Base-by-base conservation (phyloP, 2,113 vertebrate genomes). In the Jaculus jaculus region DNA sequence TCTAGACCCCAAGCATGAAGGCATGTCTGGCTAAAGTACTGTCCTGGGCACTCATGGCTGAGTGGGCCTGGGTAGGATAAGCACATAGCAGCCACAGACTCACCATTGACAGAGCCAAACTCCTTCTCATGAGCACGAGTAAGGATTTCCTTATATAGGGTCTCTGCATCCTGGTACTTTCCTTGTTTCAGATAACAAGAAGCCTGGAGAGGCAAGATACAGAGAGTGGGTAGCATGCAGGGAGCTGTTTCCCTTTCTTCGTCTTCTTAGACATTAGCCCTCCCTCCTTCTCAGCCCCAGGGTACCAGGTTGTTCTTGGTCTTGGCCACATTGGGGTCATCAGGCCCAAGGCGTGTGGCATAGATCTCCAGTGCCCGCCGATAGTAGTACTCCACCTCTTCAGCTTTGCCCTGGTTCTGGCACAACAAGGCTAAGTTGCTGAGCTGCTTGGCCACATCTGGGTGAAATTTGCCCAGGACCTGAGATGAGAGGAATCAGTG, bases 141-240 rank as follows among this genome's bases (percentile, higher is more conserved):
- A 95, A 99, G 98, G 94, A 99, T 99, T 95, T 99, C 99, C 95
- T 99, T 99, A 97, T 99, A 99, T 71, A 99, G 98, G 4, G 96
- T 94, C 94, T 99, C 99, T 0, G 99, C 99, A 0, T 99, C 98
- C 87, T 98, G 98, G 97, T 99, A 99, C 95, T 99, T 99, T 66
- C 98, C 98, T 96, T 99, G 99, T 79, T 99, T 99, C 96, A 99
- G 98, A 97, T 99, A 99, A 97, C 99, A 99, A 1, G 99, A 99
- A 2, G 99, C 99, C 99, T 99, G 97, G 7, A 8, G 32, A 24
- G 16, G n/a, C 21, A 58, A 28, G 63, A 39, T 4, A 4, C 24
- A 15, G 37, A 30, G 39, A 26, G 32, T 80, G 13, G 85, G 74
- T 34, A 26, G 69, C 20, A 9, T 3, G 47, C 20, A 47, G 97